Evolutionary conservation across 2,797 vertebrate genomes (phyloP).

Genomic region (Fundulus diaphanus): DNA sequence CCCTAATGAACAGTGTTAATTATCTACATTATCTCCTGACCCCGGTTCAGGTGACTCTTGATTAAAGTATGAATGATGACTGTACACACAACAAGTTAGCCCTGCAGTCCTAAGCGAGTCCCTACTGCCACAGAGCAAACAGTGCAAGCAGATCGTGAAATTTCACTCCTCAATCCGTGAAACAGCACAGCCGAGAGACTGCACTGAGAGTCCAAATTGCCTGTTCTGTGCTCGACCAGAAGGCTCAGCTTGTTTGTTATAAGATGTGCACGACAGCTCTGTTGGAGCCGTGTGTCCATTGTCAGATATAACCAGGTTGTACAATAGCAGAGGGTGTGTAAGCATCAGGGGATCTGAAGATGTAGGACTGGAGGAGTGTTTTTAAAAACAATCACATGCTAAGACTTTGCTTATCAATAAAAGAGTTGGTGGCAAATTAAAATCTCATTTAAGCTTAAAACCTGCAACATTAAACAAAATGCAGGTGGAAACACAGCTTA

Average conservation of each 20-base stretch:
- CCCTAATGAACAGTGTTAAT: constrained; percentile 63
- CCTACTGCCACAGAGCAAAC: constrained; percentile 23
- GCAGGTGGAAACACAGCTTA: no score
- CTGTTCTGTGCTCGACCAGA: constrained; percentile 18
- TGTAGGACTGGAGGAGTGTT: not conserved
- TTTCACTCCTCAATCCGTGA: constrained; percentile 40
- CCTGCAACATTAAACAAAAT: not conserved
- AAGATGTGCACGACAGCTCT: constrained; percentile 26
- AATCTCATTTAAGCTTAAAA: not conserved
- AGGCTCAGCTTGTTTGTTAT: constrained; percentile 33
- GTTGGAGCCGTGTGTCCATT: constrained; percentile 36
- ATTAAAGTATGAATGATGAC: constrained; percentile 52
- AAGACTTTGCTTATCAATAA: constrained; percentile 6
- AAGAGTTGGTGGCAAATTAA: not conserved
- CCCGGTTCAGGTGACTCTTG: constrained; percentile 56
- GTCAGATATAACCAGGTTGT: constrained; percentile 34
- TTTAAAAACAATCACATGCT: not conserved
- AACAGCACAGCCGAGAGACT: constrained; percentile 35
- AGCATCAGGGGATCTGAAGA: constrained; percentile 18
- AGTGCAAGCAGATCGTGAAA: constrained; percentile 50
- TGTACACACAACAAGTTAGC: constrained; percentile 31
- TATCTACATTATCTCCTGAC: constrained; percentile 56
- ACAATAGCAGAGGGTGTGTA: constrained; percentile 16
- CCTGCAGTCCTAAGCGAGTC: constrained; percentile 21
- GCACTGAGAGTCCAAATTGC: constrained; percentile 28